phyloP scores from a whole-genome alignment of 2,113 vertebrate genomes.

The Indicator maculatus region DNA sequence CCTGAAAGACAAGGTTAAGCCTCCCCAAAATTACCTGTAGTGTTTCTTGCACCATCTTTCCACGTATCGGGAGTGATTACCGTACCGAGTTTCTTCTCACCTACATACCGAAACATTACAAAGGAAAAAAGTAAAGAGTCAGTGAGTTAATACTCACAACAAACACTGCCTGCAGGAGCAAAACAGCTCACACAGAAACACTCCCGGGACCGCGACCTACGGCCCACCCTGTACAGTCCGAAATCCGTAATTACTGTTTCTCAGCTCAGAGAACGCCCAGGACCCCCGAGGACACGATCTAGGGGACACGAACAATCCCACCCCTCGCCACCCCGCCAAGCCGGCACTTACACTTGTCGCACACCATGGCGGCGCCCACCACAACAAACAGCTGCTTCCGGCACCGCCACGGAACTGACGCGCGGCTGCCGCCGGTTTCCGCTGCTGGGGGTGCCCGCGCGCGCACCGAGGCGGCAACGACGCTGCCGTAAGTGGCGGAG shows the following conservation, averaged over 20 bases:
- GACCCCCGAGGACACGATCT: neutral
- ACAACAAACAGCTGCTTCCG: neutral
- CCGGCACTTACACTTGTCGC: constrained; percentile 63
- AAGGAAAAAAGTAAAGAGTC: neutral
- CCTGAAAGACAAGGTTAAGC: neutral
- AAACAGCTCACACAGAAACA: rapidly evolving
- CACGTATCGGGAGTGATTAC: constrained; percentile 98
- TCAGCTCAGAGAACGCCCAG: neutral
- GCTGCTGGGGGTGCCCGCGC: neutral
- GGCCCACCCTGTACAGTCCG: neutral
- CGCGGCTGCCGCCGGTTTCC: rapidly evolving
- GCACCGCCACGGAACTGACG: neutral
- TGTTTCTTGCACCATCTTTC: constrained; percentile 98
- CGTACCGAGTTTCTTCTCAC: constrained; percentile 96
- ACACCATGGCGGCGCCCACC: constrained; percentile 39
- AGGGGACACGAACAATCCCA: too few species aligned
- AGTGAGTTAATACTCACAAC: rapidly evolving
- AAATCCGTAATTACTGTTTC: neutral
- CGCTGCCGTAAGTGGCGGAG: neutral
- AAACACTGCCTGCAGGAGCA: too few species aligned
- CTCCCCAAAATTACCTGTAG: constrained; percentile 82
- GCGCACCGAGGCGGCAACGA: neutral
- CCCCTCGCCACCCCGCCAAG: rapidly evolving
- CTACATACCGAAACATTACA: constrained; percentile 58
- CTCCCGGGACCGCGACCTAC: neutral